Evolutionary conservation across 2,888 invertebrate species (phyloP), one percentile per base, ranked within the genome.

Genomic region (Polyploca ridens): DNA sequence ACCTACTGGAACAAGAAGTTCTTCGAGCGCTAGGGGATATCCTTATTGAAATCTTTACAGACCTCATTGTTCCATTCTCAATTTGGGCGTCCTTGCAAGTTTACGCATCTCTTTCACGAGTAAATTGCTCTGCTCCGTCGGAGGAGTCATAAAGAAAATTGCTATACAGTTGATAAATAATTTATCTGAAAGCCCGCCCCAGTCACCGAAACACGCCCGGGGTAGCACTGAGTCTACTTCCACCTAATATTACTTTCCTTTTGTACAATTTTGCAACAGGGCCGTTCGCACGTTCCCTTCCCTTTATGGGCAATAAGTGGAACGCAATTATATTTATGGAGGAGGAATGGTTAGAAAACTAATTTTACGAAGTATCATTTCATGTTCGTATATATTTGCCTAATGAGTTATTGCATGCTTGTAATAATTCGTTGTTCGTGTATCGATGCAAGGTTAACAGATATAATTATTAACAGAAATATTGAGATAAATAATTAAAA

Each of bases 71-170:
- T 87, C 87, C 85, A 88, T 89, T 89, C 89, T 87, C 91, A 90
- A 92, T 91, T 91, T 89, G 83, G 84, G 83, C 88, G 90, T 91
- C 90, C 90, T 91, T 90, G 91, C 91, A 92, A 93, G 91, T 93
- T 91, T 91, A 93, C 93, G 93, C 93, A 93, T 93, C 91, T 92
- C 92, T 90, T 92, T 91, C 93, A 86, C 85, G 87, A 91, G 90
- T 87, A 93, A 93, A 94, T 94, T 93, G 93, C 93, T 91, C 88
- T 87, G 90, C 90, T 90, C 89, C 93, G 93, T 90, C 92, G 91
- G 93, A 93, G 93, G 93, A 93, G 93, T 93, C 93, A 92, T 94
- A 94, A 94, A 94, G 94, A 93, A 94, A 94, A 94, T 94, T 94
- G 94, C 93, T 91, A 93, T 93, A 93, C 93, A 93, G 93, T 94